Conservation (phyloP, 2,888 invertebrate genomes). For the Trachelus troglodyta region DNA sequence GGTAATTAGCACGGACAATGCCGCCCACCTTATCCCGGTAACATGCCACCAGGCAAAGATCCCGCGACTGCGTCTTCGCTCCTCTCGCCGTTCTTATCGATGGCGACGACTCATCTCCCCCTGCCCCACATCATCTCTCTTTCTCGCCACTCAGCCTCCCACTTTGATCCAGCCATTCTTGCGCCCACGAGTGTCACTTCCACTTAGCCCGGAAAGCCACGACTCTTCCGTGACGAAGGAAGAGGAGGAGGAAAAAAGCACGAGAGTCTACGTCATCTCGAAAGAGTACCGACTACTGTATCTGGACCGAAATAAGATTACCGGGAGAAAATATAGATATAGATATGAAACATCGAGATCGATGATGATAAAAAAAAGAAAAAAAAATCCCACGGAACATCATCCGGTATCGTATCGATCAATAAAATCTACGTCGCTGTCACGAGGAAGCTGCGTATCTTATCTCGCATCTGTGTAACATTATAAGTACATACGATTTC, state of each 20-base stretch:
- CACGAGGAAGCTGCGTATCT: neutral
- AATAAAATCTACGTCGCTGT: too few relatives aligned
- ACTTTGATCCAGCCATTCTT: conserved; percentile 15
- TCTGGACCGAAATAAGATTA: neutral
- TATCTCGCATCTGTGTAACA: neutral
- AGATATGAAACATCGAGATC: neutral
- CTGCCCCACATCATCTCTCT: neutral
- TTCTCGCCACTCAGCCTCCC: conserved; percentile 8
- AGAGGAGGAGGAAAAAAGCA: neutral
- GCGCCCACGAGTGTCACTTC: neutral
- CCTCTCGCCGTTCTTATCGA: neutral
- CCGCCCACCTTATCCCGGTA: conserved; percentile 6
- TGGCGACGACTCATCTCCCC: too few relatives aligned
- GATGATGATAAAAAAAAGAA: neutral
- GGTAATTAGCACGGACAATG: conserved; percentile 20
- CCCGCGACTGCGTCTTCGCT: neutral
- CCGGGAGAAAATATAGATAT: neutral
- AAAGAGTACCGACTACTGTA: neutral
- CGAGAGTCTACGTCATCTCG: neutral
- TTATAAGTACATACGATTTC: neutral
- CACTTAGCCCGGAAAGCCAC: neutral
- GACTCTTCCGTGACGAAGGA: neutral
- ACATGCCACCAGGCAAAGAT: conserved; percentile 1
- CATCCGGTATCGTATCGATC: too few relatives aligned
- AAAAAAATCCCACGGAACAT: neutral